Conservation (phyloP, 1,140 invertebrate genomes). For the Camponotus vicinus region DNA sequence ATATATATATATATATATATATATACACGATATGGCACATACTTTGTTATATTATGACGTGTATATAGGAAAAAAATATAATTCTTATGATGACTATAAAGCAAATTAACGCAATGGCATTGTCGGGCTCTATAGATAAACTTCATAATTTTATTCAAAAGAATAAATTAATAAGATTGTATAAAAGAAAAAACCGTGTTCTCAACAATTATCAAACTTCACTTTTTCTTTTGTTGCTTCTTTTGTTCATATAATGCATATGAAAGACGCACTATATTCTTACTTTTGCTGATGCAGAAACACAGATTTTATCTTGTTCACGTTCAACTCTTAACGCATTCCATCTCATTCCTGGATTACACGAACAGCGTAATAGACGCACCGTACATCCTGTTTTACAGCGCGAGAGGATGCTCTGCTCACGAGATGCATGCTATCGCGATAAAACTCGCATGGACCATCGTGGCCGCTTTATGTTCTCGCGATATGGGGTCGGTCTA, state of each 20-base stretch:
- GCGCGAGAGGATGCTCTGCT: slow-evolving; percentile 23
- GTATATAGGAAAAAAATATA: too few relatives aligned
- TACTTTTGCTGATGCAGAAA: neutral
- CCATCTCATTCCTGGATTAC: slow-evolving; percentile 40
- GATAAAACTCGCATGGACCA: slow-evolving; percentile 64
- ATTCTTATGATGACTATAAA: too few relatives aligned
- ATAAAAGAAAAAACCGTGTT: neutral
- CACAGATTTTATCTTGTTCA: slow-evolving; percentile 34
- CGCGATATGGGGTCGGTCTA: slow-evolving; percentile 61
- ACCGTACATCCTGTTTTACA: slow-evolving; percentile 48
- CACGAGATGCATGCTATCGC: slow-evolving; percentile 49
- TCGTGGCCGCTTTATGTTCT: slow-evolving; percentile 43
- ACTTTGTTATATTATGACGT: too few relatives aligned
- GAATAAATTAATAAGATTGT: neutral
- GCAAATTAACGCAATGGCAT: too few relatives aligned
- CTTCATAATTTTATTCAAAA: too few relatives aligned
- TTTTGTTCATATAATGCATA: slow-evolving; percentile 18
- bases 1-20: too few relatives aligned
- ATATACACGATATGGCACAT: too few relatives aligned
- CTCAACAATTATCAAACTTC: neutral
- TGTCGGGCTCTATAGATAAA: too few relatives aligned
- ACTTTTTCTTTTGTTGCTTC: neutral
- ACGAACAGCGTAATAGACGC: slow-evolving; percentile 47
- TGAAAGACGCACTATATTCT: neutral
- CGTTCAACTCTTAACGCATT: slow-evolving; percentile 32